Conservation (phyloP, 1,140 invertebrate species). For the Planococcus citri region DNA sequence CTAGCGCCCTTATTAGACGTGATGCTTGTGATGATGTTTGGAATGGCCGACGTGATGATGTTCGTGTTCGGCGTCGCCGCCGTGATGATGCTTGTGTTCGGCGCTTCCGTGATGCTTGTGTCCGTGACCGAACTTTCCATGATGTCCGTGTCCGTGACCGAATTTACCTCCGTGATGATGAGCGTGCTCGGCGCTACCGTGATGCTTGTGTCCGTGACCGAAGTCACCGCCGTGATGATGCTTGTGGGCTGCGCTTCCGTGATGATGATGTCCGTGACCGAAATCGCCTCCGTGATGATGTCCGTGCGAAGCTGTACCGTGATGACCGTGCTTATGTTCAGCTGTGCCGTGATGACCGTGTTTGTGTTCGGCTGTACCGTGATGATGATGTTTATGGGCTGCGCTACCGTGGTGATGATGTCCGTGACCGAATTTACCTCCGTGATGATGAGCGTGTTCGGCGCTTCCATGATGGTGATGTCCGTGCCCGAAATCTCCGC, state of each 20-base stretch:
- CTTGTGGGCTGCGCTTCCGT: slow-evolving; percentile 22
- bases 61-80: slow-evolving; percentile 23
- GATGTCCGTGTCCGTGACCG: slow-evolving; percentile 25
- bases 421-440: slow-evolving; percentile 24
- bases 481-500: slow-evolving; percentile 24
- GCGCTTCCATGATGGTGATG: slow-evolving; percentile 25
- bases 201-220: slow-evolving; percentile 24
- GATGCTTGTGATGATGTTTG: slow-evolving; percentile 26
- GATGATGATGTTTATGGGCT: slow-evolving; percentile 23
- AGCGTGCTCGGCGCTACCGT: slow-evolving; percentile 15
- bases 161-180: slow-evolving; percentile 25
- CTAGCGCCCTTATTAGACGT: slow-evolving; percentile 13
- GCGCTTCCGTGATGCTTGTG: slow-evolving; percentile 25
- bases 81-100: slow-evolving; percentile 24
- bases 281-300: slow-evolving; percentile 22
- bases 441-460: slow-evolving; percentile 24
- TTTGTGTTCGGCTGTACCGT: slow-evolving; percentile 22
- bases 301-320: slow-evolving; percentile 21
- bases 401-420: slow-evolving; percentile 24
- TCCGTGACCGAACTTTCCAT: slow-evolving; percentile 24
- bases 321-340: slow-evolving; percentile 24
- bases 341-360: slow-evolving; percentile 24
- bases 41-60: slow-evolving; percentile 25
- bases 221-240: slow-evolving; percentile 24
- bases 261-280: slow-evolving; percentile 24